phyloP scores from a whole-genome alignment of 1,140 invertebrate species.

The Polyergus mexicanus region DNA sequence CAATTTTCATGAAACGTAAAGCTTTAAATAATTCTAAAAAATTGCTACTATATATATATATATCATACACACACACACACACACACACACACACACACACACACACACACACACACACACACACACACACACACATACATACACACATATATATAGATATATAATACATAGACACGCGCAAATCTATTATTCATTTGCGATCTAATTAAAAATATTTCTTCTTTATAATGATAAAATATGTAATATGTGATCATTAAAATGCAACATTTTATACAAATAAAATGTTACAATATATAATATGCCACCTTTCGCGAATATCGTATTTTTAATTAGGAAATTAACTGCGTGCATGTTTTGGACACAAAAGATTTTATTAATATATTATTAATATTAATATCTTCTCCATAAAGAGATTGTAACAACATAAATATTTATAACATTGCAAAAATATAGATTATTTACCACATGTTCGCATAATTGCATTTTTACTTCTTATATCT shows the following conservation, averaged over 20 bases:
- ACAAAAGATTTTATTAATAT: background rate
- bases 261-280: background rate
- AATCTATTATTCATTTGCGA: background rate
- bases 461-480: background rate
- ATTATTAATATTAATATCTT: conserved; percentile 30
- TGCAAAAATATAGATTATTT: background rate
- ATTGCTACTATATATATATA: background rate
- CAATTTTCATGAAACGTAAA: background rate
- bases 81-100: too few species aligned
- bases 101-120: too few species aligned
- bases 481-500: conserved; percentile 6
- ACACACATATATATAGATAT: too few species aligned
- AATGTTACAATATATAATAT: background rate
- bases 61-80: too few species aligned
- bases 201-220: background rate
- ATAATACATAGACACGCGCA: too few species aligned
- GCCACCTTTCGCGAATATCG: background rate
- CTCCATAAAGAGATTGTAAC: background rate
- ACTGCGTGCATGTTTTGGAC: background rate
- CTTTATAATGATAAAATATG: conserved; percentile 3
- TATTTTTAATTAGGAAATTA: background rate
- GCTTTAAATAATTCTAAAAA: background rate
- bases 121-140: too few species aligned
- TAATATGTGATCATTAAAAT: conserved; percentile 12
- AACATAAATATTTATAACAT: conserved; percentile 33